Conservation (phyloP, 2,113 vertebrate genomes). For the Mustela nigripes region DNA sequence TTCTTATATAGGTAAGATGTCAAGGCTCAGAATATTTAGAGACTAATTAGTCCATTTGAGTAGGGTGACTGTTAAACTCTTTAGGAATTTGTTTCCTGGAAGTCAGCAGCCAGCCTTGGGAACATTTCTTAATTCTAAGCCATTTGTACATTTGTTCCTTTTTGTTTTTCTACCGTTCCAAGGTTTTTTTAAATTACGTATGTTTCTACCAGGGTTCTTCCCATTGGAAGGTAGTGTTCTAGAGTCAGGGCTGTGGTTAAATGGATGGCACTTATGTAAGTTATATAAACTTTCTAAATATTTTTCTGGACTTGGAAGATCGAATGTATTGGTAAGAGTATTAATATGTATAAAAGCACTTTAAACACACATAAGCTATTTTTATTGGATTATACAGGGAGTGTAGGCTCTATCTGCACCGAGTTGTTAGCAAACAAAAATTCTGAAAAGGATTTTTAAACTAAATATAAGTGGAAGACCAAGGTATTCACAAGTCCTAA, state of each 20-base stretch:
- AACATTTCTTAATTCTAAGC: not conserved
- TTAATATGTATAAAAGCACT: constrained; percentile 48
- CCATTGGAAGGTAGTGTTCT: not conserved
- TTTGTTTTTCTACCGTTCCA: not conserved
- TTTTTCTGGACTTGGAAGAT: constrained; percentile 36
- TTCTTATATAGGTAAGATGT: not conserved
- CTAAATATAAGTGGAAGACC: constrained; percentile 49
- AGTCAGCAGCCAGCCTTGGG: not conserved
- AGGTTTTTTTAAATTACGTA: not conserved
- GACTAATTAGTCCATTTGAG: not conserved
- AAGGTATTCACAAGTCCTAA: not conserved
- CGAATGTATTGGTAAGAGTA: constrained; percentile 37
- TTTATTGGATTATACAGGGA: constrained; percentile 49
- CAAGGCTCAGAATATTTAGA: not conserved
- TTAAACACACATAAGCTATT: constrained; percentile 56
- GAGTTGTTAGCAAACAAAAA: constrained; percentile 53
- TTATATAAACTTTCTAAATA: constrained; percentile 51
- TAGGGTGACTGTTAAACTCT: not conserved
- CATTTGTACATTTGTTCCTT: not conserved
- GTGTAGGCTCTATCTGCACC: constrained; percentile 4
- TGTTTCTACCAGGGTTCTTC: not conserved
- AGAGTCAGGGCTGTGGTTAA: not conserved
- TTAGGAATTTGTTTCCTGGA: not conserved
- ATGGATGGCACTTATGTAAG: not conserved
- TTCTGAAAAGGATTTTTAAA: constrained; percentile 58